phyloP scores from a whole-genome alignment of 2,113 vertebrate species.

The Passer domesticus region DNA sequence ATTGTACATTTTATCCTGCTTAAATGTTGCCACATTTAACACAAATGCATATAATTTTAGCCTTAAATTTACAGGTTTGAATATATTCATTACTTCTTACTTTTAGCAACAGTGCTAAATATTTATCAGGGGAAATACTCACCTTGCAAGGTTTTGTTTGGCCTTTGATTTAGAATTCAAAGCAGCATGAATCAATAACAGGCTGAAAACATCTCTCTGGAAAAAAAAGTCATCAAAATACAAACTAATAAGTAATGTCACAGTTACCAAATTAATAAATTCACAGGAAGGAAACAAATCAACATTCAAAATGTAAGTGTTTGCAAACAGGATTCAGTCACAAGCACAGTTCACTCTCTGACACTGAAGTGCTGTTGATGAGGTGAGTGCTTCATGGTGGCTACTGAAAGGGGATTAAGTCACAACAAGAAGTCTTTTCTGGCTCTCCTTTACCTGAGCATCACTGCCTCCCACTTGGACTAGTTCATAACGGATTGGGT shows the following conservation, averaged over 20 bases:
- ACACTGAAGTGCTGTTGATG: not conserved
- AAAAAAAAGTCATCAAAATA: not conserved
- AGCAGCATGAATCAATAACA: constrained; percentile 87
- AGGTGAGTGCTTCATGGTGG: not conserved
- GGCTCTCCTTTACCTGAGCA: constrained; percentile 83
- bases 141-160: constrained; percentile 86
- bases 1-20: not conserved
- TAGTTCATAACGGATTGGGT: constrained; percentile 84
- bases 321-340: not conserved
- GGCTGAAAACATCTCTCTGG: constrained; percentile 94
- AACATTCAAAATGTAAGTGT: not conserved
- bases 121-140: not conserved
- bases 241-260: not conserved
- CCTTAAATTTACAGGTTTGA: not conserved
- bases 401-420: not conserved
- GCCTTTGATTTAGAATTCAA: constrained; percentile 80
- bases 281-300: not conserved
- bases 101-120: not conserved
- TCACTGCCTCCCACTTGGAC: constrained; percentile 86
- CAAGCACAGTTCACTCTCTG: not conserved
- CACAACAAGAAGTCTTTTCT: not conserved
- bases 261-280: not conserved
- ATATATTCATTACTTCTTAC: not conserved
- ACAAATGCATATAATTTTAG: not conserved
- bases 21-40: not conserved